A percentile compares a stretch with the other conserved stretches of the same genome.
Evolutionary conservation across 2,797 vertebrate genomes (phyloP).

Genomic region (Lepus townsendii): DNA sequence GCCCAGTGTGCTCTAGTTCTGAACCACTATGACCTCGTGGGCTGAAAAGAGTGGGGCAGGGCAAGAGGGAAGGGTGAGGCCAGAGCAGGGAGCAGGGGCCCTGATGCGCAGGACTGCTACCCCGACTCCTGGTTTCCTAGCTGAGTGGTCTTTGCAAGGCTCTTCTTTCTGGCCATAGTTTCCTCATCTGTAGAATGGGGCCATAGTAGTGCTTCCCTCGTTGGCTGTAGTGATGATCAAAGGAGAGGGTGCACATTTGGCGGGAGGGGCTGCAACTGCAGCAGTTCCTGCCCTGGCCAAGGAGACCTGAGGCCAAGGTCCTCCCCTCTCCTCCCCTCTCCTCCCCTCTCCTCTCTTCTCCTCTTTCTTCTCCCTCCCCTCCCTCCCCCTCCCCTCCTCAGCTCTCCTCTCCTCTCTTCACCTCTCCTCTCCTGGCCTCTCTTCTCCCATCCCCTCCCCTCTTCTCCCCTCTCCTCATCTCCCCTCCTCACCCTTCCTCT

Average conservation of each 20-base stretch:
- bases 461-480: no score
- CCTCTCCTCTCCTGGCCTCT: no score
- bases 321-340: neutral
- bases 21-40: neutral
- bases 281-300: neutral
- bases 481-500: no score
- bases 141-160: neutral
- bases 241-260: fast-evolving
- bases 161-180: neutral
- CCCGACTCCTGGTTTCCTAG: neutral
- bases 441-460: no score
- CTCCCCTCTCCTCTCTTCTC: neutral
- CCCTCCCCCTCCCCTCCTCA: no score
- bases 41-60: neutral
- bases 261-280: neutral
- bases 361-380: no score
- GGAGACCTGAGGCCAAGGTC: neutral
- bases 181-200: neutral
- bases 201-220: neutral
- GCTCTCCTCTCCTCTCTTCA: no score
- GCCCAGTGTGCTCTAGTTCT: neutral
- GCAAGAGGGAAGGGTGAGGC: neutral
- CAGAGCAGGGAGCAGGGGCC: neutral
- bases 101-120: neutral
- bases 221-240: no score